Evolutionary conservation across 1,140 invertebrate species (phyloP).

Genomic region (Caenorhabditis latens): DNA sequence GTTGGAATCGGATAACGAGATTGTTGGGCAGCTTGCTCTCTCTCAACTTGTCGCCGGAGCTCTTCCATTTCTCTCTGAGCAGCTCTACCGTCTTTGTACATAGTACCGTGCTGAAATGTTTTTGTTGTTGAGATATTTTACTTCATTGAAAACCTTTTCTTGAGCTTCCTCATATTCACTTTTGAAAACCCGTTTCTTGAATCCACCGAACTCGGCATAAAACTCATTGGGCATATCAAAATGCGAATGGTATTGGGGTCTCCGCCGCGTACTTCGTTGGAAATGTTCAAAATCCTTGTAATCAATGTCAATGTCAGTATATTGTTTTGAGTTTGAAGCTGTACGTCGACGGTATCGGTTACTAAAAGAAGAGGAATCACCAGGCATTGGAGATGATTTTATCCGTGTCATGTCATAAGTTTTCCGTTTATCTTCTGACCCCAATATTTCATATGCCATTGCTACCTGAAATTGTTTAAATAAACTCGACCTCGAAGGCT

Average conservation of each 20-base stretch:
- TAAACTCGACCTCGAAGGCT: too few species aligned
- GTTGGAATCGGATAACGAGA: conserved; percentile 64
- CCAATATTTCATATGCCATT: conserved; percentile 78
- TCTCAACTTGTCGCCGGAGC: conserved; percentile 60
- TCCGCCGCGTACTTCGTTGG: conserved; percentile 61
- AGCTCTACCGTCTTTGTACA: conserved; percentile 63
- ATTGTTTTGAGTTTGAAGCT: conserved; percentile 33
- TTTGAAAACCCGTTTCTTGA: conserved; percentile 52
- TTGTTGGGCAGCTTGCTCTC: conserved; percentile 56
- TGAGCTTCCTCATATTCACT: conserved; percentile 58
- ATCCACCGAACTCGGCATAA: conserved; percentile 64
- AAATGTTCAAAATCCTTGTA: conserved; percentile 68
- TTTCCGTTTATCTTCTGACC: conserved; percentile 77
- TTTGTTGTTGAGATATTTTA: too few species aligned
- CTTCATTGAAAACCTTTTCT: conserved; percentile 40
- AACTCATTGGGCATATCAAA: conserved; percentile 67
- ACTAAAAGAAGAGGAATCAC: conserved; percentile 6
- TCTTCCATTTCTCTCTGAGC: conserved; percentile 64
- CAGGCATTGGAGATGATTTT: conserved; percentile 1
- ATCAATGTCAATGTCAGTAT: conserved; percentile 67
- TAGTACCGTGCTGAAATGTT: conserved; percentile 44
- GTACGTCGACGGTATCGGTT: conserved; percentile 30
- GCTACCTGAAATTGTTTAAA: conserved; percentile 55
- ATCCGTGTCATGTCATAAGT: conserved; percentile 75
- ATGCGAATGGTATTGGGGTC: conserved; percentile 61